Base-by-base conservation (phyloP, 2,797 vertebrate species). In the Carapus acus region DNA sequence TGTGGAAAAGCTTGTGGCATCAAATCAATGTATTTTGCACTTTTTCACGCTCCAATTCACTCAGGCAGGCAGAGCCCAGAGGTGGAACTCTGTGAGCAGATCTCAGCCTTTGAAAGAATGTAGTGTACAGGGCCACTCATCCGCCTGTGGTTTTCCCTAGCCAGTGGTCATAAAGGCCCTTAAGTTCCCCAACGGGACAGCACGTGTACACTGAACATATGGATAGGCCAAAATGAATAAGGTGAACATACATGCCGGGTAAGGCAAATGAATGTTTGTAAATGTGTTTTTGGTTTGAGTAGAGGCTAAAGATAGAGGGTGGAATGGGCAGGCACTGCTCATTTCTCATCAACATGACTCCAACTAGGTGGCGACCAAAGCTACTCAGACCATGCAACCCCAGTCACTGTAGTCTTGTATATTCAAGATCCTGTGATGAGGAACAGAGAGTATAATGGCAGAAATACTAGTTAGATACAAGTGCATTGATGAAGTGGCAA, bases 271-370 rank as follows among this genome's bases (percentile, higher is more conserved):
- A 82, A 83, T 84, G 83, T 86, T 84, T 83, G 72, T 76, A 73
- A 83, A 83, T 82, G 80, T 76, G 79, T 70, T 84, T 85, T 85
- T 83, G 79, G 82, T 86, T 85, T 80, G 69, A 69, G 75, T 65
- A 55, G 55, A 69, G 45, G 81, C 86, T 87, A 88, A 89, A 88
- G 84, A 87, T 87, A 87, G 85, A 79, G 74, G 71, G 64, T 21
- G 68, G 71, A 74, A 73, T 62, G 76, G 77, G 56, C 67, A 71
- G 75, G 69, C 68, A 55, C 47, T 5, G 33, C 72, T 78, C 65
- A 52, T 80, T 83, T 82, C 74, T 81, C 74, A 68, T 54, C 27
- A 68, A 71, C 76, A 63, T 56, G 65, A 73, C 74, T 76, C 65
- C 53, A 53, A n/a, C 51, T 49, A 58, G 65, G 65, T 54, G 72